A percentile compares a stretch with the other conserved stretches of the same genome.
These are phyloP conservation scores for Drosophila melanocephala DNA, from an alignment of 2,888 invertebrate genomes.

Conservation along the genomic window DNA sequence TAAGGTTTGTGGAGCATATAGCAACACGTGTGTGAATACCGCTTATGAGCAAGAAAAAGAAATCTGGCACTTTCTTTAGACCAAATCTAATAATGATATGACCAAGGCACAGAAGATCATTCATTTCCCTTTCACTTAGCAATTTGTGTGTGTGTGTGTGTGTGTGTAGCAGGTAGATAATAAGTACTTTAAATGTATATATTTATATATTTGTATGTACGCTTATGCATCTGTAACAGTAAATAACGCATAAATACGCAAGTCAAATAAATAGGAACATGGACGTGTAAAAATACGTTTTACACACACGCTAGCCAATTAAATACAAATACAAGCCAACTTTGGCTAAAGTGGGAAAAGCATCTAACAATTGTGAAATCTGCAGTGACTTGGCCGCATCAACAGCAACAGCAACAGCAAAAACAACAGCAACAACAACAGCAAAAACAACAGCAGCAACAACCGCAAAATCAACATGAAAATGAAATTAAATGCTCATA, in stretches of 20 bases:
- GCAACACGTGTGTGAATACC: constrained; percentile 23
- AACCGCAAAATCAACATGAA: constrained; percentile 54
- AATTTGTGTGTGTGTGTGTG: neutral
- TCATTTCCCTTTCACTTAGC: constrained; percentile 60
- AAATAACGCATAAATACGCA: constrained; percentile 19
- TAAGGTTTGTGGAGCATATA: constrained; percentile 20
- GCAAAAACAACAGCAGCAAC: constrained; percentile 21
- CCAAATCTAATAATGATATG: constrained; percentile 43
- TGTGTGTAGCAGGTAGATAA: neutral
- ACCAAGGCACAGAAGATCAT: constrained; percentile 26
- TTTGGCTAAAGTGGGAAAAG: constrained; percentile 47
- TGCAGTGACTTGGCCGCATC: constrained; percentile 34
- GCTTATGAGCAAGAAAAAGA: constrained; percentile 43
- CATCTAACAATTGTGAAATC: constrained; percentile 65
- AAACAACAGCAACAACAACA: constrained; percentile 6
- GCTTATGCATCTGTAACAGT: neutral
- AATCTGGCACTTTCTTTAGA: constrained; percentile 53
- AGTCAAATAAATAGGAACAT: constrained; percentile 25
- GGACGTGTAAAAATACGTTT: constrained; percentile 36
- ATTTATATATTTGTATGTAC: constrained; percentile 2
- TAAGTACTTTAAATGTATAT: constrained; percentile 2
- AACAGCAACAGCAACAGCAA: constrained; percentile 14
- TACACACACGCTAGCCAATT: constrained; percentile 52
- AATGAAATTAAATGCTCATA: constrained; percentile 70
- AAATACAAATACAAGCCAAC: constrained; percentile 43